phyloP scores from a whole-genome alignment of 2,888 invertebrate species.

The Diloba caeruleocephala region DNA sequence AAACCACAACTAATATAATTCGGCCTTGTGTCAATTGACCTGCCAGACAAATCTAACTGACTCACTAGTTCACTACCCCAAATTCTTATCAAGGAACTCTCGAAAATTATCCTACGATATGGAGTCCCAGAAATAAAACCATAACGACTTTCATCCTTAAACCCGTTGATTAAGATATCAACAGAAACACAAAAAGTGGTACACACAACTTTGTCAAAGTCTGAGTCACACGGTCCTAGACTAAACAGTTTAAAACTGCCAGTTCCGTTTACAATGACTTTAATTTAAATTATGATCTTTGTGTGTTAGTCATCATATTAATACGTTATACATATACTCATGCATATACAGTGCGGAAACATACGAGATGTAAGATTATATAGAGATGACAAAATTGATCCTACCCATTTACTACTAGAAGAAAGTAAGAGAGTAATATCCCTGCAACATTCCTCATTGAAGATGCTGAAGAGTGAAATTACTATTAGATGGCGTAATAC shows the following conservation, averaged over 20 bases:
- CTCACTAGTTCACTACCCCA: conserved; percentile 48
- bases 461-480: no score
- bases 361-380: no score
- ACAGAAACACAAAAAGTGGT: not conserved
- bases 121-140: not conserved
- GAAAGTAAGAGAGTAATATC: no score
- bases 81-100: conserved; percentile 41
- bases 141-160: conserved; percentile 31
- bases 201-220: conserved; percentile 4
- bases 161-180: not conserved
- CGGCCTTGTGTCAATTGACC: conserved; percentile 46
- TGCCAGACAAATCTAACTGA: conserved; percentile 50
- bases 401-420: no score
- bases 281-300: conserved; percentile 65
- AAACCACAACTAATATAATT: conserved; percentile 16
- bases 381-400: no score
- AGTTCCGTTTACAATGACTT: conserved; percentile 73
- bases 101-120: conserved; percentile 20
- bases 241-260: conserved; percentile 62
- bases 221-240: conserved; percentile 50
- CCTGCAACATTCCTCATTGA: no score
- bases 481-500: no score
- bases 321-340: conserved; percentile 14
- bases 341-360: no score
- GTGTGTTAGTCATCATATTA: conserved; percentile 48